Evolutionary conservation across 2,113 vertebrate genomes (phyloP).

Genomic region (Hyperopisus bebe): DNA sequence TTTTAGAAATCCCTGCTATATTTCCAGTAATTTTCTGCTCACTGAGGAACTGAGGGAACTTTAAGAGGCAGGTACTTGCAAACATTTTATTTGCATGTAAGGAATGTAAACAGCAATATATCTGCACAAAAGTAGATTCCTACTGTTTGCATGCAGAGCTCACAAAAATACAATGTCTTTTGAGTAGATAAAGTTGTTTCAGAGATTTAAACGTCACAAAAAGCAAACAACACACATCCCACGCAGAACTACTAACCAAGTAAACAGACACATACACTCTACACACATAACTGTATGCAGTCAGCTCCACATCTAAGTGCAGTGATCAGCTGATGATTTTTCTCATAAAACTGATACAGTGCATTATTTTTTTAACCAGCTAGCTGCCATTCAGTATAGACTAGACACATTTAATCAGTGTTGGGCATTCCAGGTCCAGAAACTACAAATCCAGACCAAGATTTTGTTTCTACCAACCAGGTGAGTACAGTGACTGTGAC

Average conservation of each 20-base stretch:
- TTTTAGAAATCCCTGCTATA: not conserved
- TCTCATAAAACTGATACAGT: not conserved
- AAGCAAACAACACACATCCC: not conserved
- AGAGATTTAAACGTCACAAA: not conserved
- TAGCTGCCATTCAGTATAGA: not conserved
- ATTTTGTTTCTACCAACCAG: too few relatives aligned
- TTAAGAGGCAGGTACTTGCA: not conserved
- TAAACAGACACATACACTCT: not conserved
- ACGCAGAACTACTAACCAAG: not conserved
- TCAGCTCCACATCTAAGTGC: not conserved
- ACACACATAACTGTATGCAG: not conserved
- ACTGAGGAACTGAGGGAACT: not conserved
- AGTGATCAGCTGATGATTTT: not conserved
- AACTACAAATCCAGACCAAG: too few relatives aligned
- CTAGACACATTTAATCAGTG: not conserved
- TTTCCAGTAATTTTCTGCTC: not conserved
- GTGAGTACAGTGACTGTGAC: too few relatives aligned
- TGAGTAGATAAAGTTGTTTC: not conserved
- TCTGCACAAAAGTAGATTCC: not conserved
- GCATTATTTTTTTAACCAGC: not conserved
- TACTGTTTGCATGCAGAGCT: not conserved
- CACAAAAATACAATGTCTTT: not conserved
- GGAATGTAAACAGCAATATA: not conserved
- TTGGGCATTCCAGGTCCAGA: not conserved
- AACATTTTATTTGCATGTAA: not conserved